Conservation (phyloP, 2,113 vertebrate genomes). For the Mirounga angustirostris region DNA sequence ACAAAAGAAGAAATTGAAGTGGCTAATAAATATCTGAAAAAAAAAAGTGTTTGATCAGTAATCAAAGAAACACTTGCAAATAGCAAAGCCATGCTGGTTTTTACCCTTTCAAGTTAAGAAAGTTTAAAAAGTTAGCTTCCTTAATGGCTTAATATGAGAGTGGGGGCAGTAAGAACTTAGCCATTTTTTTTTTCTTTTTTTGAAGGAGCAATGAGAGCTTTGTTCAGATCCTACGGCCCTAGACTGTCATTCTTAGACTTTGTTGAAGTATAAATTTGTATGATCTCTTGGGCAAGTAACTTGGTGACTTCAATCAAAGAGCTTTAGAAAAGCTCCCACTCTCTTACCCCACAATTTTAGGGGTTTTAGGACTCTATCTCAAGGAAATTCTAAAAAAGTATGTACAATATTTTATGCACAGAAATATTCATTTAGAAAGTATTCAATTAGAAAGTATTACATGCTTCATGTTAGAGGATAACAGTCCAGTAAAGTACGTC, state of each 20-base stretch:
- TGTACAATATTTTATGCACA: not conserved
- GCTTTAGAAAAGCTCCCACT: not conserved
- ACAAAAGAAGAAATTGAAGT: not conserved
- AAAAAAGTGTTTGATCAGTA: not conserved
- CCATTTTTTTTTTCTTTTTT: not conserved
- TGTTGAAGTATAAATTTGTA: not conserved
- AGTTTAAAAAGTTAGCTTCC: not conserved
- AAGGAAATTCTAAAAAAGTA: constrained; percentile 38
- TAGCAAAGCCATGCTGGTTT: constrained; percentile 11
- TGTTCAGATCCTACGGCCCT: not conserved
- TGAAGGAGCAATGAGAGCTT: not conserved
- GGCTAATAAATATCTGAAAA: constrained; percentile 25
- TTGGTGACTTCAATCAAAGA: constrained; percentile 41
- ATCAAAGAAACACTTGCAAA: constrained; percentile 15
- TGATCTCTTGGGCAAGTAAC: not conserved
- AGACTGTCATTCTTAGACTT: not conserved
- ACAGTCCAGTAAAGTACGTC: constrained; percentile 3
- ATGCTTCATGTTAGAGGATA: constrained; percentile 21
- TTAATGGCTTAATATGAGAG: not conserved
- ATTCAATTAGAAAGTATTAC: not conserved
- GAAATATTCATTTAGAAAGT: not conserved
- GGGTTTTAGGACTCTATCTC: constrained; percentile 19
- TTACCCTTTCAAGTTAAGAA: constrained; percentile 34
- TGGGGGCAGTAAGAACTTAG: not conserved
- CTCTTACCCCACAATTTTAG: not conserved